Base-by-base conservation (phyloP, 2,888 invertebrate genomes). In the Plutella xylostella region DNA sequence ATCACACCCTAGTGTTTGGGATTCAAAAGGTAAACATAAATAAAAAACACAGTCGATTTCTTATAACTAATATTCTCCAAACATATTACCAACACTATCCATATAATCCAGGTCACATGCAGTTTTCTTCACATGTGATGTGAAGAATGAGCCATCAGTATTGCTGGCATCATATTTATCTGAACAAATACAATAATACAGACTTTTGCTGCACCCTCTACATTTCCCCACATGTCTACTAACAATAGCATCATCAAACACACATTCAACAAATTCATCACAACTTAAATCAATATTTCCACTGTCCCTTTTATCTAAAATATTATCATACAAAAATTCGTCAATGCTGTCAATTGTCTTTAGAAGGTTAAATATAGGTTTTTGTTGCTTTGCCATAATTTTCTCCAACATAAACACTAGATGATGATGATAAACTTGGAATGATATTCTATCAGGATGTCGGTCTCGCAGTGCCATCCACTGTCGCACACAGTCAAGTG, bases 381-480 rank as follows among this genome's bases (percentile, higher is more conserved):
- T 89, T 58, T 93, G 89, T 42, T 86, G 73, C 58, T 90, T 91
- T 0, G 89, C 86, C 55, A 97, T 82, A 31, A 92, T 66, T 70
- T 91, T 92, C 60, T 96, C 95, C 60, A 96, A 85, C 98, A 98
- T 98, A 68, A 96, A 97, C 42, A 96, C 94, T 51, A 98, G 86
- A 77, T 98, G 98, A 68, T 98, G 97, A 76, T 98, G 98, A 62
- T 98, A 96, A 63, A 90, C 90, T 54, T 92, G 90, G 70, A 93
- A 97, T 42, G 89, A 87, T 45, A 92, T 88, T 45, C 71, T 76
- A 34, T 92, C 88, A 51, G 82, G 75, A 19, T 87, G 84, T 35
- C 84, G 63, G 47, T 89, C 78, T 48, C 89, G 90, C 50, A 92
- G 87, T 53, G 89, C 79, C 52, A 93, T 68, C 97, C 97, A 98